Percentiles rank a stretch among this genome's conserved stretches.
phyloP scores from a whole-genome alignment of 2,888 invertebrate species.

The Metellina segmentata region DNA sequence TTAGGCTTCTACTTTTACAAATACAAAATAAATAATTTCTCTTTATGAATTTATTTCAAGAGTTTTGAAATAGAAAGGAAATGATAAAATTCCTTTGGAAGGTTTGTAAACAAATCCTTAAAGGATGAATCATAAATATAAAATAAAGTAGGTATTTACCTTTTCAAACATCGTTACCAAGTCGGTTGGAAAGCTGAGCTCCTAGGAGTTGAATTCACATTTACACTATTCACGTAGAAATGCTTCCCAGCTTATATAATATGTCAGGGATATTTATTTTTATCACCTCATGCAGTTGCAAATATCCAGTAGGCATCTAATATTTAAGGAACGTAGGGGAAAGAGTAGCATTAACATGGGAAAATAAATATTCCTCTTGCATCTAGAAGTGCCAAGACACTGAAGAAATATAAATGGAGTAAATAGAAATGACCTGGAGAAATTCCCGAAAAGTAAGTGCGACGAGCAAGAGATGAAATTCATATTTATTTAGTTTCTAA shows the following conservation, averaged over 20 bases:
- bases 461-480: not conserved
- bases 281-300: not conserved
- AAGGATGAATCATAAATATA: too few species aligned
- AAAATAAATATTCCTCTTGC: not conserved
- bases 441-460: not conserved
- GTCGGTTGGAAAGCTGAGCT: too few species aligned
- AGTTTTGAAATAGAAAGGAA: too few species aligned
- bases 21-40: too few species aligned
- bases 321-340: not conserved
- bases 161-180: too few species aligned
- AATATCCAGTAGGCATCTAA: not conserved
- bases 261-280: conserved; percentile 9
- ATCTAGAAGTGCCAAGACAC: not conserved
- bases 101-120: too few species aligned
- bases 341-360: not conserved
- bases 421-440: not conserved
- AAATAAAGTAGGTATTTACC: too few species aligned
- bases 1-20: too few species aligned
- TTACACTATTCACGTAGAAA: conserved; percentile 44
- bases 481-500: not conserved
- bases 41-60: too few species aligned
- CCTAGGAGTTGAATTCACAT: not conserved
- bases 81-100: too few species aligned
- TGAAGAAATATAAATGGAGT: not conserved
- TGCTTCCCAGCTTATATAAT: not conserved